A percentile compares a stretch with the other conserved stretches of the same genome.
Conservation (phyloP, 1,140 invertebrate genomes). For the Grapholita molesta region DNA sequence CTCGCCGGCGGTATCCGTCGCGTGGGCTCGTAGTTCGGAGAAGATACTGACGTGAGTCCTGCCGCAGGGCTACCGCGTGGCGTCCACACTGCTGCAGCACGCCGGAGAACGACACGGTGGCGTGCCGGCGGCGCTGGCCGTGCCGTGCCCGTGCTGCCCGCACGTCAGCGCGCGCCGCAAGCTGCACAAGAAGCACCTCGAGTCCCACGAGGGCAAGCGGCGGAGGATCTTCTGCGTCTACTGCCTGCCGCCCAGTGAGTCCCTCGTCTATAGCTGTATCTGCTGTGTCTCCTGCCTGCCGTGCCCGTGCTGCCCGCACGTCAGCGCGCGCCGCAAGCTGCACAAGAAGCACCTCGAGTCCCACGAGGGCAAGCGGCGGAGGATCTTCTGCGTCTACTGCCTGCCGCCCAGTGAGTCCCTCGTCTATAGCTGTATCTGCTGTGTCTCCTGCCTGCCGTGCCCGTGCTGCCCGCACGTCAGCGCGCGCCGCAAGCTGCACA, state of each 20-base stretch:
- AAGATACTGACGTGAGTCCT: not conserved
- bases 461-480: constrained; percentile 67
- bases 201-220: constrained; percentile 44
- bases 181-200: constrained; percentile 61
- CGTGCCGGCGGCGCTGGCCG: constrained; percentile 42
- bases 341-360: constrained; percentile 61
- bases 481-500: constrained; percentile 57
- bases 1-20: too few species aligned
- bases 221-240: constrained; percentile 62
- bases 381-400: constrained; percentile 64
- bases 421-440: too few species aligned
- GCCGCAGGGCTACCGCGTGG: constrained; percentile 61
- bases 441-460: too few species aligned
- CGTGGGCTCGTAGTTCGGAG: too few species aligned
- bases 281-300: too few species aligned
- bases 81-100: constrained; percentile 53
- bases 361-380: constrained; percentile 45
- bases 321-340: constrained; percentile 56
- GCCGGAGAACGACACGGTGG: constrained; percentile 51
- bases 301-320: constrained; percentile 65
- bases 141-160: constrained; percentile 64
- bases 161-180: constrained; percentile 61
- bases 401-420: constrained; percentile 48
- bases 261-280: not conserved
- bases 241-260: constrained; percentile 55